These are phyloP conservation scores for Climacteris rufus DNA, from an alignment of 2,113 vertebrate species.

Conservation along the genomic window DNA sequence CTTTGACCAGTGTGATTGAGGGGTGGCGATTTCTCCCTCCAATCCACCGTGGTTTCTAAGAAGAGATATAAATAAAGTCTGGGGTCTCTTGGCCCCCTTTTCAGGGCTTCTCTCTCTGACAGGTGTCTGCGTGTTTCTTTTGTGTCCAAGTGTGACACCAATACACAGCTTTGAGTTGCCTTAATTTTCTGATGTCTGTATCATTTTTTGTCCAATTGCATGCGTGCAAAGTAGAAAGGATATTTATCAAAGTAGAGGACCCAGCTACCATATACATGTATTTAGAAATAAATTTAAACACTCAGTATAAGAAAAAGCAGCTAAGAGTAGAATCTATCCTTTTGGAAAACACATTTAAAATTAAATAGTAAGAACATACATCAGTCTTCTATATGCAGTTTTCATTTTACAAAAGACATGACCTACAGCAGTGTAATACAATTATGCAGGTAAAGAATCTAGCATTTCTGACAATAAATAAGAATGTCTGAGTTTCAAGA, in stretches of 20 bases:
- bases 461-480: background rate
- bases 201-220: background rate
- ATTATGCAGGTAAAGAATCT: background rate
- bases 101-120: too few relatives aligned
- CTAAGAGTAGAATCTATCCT: background rate
- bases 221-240: background rate
- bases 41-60: too few relatives aligned
- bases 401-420: background rate
- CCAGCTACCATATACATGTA: background rate
- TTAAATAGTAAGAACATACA: background rate
- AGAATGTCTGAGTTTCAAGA: background rate
- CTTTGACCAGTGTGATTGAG: too few relatives aligned
- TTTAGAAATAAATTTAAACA: background rate
- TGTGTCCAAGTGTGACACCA: too few relatives aligned
- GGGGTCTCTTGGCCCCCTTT: too few relatives aligned
- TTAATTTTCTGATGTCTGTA: background rate
- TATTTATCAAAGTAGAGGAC: background rate
- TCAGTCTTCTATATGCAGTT: background rate
- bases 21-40: too few relatives aligned
- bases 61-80: too few relatives aligned
- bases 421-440: background rate
- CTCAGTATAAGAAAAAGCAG: background rate
- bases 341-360: background rate
- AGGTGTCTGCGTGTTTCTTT: too few relatives aligned
- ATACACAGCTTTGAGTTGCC: background rate